Evolutionary conservation across 2,113 vertebrate genomes (phyloP), one percentile per base, ranked within the genome.

Genomic region (Sarotherodon lohbergeri): DNA sequence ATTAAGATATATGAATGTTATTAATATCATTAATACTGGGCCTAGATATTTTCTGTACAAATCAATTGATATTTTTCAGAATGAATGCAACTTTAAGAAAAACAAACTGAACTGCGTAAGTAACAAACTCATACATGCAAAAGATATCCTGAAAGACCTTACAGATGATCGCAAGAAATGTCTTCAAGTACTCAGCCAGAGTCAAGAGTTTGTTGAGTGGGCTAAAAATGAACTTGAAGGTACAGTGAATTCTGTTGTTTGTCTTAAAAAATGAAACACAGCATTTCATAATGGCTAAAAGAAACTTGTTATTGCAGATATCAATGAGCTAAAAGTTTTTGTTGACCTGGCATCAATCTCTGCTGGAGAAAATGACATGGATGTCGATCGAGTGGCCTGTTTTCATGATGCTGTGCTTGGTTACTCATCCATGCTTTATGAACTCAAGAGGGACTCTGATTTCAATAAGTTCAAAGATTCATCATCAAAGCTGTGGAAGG

Each of bases 321-420:
- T 97, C 32, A 97, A 95, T 2, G 98, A 98, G 86, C 93, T 99
- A 89, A 98, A 98, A 84, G 98, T 99, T 3, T 99, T 98, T 83
- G 98, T 99, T 48, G 98, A 99, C 93, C 86, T 99, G 96, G 98
- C 98, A 0, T 98, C 97, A 86, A 99, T 98, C 86, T 99, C 97
- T 5, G 98, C 98, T 4, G 98, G 98, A 71, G 98, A 99, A 95
- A 98, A 98, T 1, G 98, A 98, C 91, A 95, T 98, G 81, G 98
- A 99, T 1, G 97, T 98, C 63, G 98, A 97, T 90, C 95, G 97
- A 0, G 98, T 98, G 59, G 97, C 98, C 1, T 98, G 96, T 61
- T 97, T 99, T 93, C 98, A 98, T 0, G 97, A 98, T 9, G 88
- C 97, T 1, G 96, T 98, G n/a, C 97, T 98, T 54, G 98, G 98